These are phyloP conservation scores for Trachelus troglodyta DNA, from an alignment of 2,888 invertebrate genomes.

Conservation along the genomic window DNA sequence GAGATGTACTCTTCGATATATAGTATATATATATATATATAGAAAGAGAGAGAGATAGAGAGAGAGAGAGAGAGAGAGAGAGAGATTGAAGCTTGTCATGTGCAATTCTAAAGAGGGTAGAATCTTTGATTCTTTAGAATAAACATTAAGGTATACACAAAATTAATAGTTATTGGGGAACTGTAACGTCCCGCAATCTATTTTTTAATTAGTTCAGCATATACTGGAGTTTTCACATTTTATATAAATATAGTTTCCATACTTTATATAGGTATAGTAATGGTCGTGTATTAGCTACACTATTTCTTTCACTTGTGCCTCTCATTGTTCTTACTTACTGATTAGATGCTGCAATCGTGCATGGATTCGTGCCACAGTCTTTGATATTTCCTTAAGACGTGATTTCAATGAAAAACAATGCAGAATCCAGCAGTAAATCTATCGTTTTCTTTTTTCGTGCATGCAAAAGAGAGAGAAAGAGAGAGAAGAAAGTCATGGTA, in stretches of 20 bases:
- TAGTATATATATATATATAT: not conserved
- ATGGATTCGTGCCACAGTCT: not conserved
- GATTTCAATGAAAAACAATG: not conserved
- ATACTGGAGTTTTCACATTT: not conserved
- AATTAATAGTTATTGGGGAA: not conserved
- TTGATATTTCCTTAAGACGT: not conserved
- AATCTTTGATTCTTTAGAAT: not conserved
- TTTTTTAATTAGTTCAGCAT: not conserved
- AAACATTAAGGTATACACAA: not conserved
- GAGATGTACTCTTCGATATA: constrained; percentile 14
- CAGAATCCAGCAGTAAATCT: not conserved
- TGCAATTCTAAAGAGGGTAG: not conserved
- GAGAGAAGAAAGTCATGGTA: not conserved
- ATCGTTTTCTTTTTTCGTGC: not conserved
- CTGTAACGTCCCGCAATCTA: not conserved
- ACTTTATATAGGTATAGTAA: not conserved
- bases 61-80: no score
- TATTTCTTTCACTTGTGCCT: not conserved
- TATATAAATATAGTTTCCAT: not conserved
- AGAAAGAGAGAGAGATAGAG: no score
- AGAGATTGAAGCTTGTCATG: not conserved
- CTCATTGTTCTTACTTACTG: not conserved
- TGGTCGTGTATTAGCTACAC: not conserved
- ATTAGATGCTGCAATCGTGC: not conserved
- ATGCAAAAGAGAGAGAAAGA: not conserved